Percentiles rank a stretch among this genome's conserved stretches.
phyloP scores from a whole-genome alignment of 2,113 vertebrate genomes.

The Percina caprodes region DNA sequence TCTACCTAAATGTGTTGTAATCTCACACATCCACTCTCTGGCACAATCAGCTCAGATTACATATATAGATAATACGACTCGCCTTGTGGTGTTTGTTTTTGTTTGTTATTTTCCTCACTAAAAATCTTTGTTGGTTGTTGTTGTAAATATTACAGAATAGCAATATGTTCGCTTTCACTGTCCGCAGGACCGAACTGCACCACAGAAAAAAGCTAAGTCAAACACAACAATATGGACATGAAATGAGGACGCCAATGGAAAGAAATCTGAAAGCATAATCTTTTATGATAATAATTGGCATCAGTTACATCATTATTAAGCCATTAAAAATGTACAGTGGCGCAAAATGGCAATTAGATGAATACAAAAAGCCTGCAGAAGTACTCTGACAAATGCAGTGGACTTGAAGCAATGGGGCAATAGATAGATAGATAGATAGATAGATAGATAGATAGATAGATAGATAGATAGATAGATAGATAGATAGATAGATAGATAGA shows the following conservation, averaged over 20 bases:
- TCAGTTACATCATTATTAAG: constrained; percentile 38
- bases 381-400: constrained; percentile 11
- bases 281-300: constrained; percentile 19
- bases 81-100: background rate
- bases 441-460: background rate
- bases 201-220: background rate
- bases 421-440: constrained; percentile 2
- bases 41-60: background rate
- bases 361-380: constrained; percentile 30
- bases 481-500: background rate
- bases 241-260: constrained; percentile 3
- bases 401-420: constrained; percentile 11
- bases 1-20: background rate
- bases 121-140: background rate
- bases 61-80: background rate
- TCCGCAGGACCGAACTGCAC: background rate
- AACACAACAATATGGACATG: background rate
- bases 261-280: constrained; percentile 9
- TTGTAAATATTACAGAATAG: background rate
- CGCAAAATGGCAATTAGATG: constrained; percentile 29
- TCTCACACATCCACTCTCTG: background rate
- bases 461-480: background rate
- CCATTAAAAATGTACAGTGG: constrained; percentile 27
- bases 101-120: background rate
- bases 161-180: background rate